Conservation (phyloP, 2,888 invertebrate genomes). For the Herminia tarsipennalis region DNA sequence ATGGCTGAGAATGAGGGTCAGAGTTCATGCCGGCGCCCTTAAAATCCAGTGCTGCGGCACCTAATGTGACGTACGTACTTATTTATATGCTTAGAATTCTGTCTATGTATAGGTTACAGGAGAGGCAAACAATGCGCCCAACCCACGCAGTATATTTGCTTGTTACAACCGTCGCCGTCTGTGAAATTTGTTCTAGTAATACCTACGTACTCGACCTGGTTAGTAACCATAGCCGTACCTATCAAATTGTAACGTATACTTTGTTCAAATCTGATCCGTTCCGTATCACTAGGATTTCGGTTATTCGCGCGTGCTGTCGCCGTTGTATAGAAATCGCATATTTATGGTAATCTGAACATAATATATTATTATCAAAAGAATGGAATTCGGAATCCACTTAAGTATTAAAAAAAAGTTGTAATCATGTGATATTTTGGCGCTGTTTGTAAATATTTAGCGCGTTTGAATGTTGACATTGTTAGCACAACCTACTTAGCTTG, state of each 20-base stretch:
- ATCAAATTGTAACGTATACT: conserved; percentile 41
- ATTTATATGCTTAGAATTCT: too few relatives aligned
- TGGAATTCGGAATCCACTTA: conserved; percentile 21
- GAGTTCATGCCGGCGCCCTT: conserved; percentile 73
- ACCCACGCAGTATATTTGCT: conserved; percentile 69
- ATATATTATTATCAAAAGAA: conserved; percentile 11
- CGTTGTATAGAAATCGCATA: conserved; percentile 56
- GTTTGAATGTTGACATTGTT: conserved; percentile 43
- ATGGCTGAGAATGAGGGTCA: conserved; percentile 70
- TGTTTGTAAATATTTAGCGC: conserved; percentile 20
- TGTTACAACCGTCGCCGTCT: conserved; percentile 62
- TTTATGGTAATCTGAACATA: conserved; percentile 56
- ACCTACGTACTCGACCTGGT: conserved; percentile 46
- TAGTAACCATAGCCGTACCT: conserved; percentile 49
- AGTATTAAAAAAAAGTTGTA: conserved; percentile 3
- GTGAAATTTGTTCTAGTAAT: conserved; percentile 64
- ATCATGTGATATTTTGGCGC: conserved; percentile 13
- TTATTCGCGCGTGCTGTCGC: conserved; percentile 29
- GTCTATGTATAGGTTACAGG: conserved; percentile 53
- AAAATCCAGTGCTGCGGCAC: conserved; percentile 61
- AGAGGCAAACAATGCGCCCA: conserved; percentile 74
- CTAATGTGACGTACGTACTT: conserved; percentile 38
- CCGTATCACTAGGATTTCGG: conserved; percentile 58
- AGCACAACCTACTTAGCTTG: conserved; percentile 53
- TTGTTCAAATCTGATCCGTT: conserved; percentile 52